Percentiles rank a stretch among this genome's conserved stretches.
phyloP scores from a whole-genome alignment of 2,113 vertebrate species.

The Ophiodon elongatus region DNA sequence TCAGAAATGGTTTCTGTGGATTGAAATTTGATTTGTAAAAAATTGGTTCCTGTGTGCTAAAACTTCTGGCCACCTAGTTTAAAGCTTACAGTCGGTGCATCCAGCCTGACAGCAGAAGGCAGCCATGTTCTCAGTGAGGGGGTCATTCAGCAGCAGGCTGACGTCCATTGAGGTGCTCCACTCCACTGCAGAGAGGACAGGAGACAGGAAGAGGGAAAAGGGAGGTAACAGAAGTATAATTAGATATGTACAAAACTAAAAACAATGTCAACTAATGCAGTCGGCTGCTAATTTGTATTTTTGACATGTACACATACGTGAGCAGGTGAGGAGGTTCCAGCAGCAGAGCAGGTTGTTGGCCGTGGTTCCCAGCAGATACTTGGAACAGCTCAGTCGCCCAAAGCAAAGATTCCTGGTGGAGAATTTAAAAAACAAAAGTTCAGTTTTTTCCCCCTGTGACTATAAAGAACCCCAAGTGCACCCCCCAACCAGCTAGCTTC shows the following conservation, averaged over 20 bases:
- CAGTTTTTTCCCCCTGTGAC: neutral
- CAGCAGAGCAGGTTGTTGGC: slow-evolving; percentile 89
- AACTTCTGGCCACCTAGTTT: too few species aligned
- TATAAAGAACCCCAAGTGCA: slow-evolving; percentile 28
- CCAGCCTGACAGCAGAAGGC: slow-evolving; percentile 85
- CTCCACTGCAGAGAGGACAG: slow-evolving; percentile 86
- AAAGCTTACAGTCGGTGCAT: slow-evolving; percentile 90
- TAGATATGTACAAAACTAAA: neutral
- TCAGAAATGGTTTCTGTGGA: neutral
- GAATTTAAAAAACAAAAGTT: slow-evolving; percentile 1
- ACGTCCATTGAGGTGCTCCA: slow-evolving; percentile 91
- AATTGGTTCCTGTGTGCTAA: too few species aligned
- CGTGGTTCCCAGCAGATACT: slow-evolving; percentile 92
- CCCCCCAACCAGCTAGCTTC: neutral
- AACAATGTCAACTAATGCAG: neutral
- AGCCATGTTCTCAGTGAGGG: slow-evolving; percentile 90
- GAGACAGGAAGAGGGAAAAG: neutral
- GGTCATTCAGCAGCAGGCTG: slow-evolving; percentile 87
- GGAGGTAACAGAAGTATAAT: neutral
- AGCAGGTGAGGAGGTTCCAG: slow-evolving; percentile 97
- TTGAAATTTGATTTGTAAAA: neutral
- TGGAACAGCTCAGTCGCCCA: slow-evolving; percentile 91
- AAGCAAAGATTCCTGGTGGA: slow-evolving; percentile 92
- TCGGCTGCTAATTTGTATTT: too few species aligned
- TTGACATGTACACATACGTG: slow-evolving; percentile 75